phyloP scores from a whole-genome alignment of 2,113 vertebrate species.

The Neodon shergylaensis region DNA sequence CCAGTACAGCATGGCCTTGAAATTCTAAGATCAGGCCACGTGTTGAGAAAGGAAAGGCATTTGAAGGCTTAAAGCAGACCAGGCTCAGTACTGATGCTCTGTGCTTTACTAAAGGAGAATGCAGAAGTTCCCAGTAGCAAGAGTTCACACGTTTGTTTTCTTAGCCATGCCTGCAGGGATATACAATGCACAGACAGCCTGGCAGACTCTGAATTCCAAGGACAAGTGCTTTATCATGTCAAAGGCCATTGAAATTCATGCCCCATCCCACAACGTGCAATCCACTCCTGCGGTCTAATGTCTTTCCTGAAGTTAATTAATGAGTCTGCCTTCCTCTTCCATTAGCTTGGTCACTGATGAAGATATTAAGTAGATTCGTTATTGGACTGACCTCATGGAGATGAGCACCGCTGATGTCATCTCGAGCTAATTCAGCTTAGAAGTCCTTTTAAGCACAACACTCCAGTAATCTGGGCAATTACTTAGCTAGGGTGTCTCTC shows the following conservation, averaged over 20 bases:
- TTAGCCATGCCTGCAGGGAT: conserved; percentile 10
- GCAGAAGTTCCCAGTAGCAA: conserved; percentile 21
- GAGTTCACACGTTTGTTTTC: conserved; percentile 32
- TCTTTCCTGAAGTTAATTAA: conserved; percentile 65
- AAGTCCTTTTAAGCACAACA: conserved; percentile 53
- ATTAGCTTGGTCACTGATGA: conserved; percentile 67
- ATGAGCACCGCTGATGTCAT: conserved; percentile 47
- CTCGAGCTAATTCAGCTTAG: conserved; percentile 38
- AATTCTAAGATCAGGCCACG: neutral
- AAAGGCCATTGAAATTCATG: conserved; percentile 63
- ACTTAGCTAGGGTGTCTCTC: conserved; percentile 63
- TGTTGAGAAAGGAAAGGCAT: neutral
- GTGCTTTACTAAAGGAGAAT: neutral
- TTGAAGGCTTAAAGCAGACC: conserved; percentile 4
- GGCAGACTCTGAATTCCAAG: conserved; percentile 47
- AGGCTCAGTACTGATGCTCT: neutral
- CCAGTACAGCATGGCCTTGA: neutral
- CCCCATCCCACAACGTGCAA: neutral
- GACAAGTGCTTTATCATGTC: conserved; percentile 39
- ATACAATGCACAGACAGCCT: conserved; percentile 15
- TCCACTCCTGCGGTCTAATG: conserved; percentile 15
- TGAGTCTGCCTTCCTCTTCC: conserved; percentile 50
- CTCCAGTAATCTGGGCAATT: conserved; percentile 53
- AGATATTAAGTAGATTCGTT: conserved; percentile 66
- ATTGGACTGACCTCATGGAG: conserved; percentile 57